Evolutionary conservation across 37 sponge, comb jelly and placozoan genomes (phyloP).

Genomic region (Crambe crambe): DNA sequence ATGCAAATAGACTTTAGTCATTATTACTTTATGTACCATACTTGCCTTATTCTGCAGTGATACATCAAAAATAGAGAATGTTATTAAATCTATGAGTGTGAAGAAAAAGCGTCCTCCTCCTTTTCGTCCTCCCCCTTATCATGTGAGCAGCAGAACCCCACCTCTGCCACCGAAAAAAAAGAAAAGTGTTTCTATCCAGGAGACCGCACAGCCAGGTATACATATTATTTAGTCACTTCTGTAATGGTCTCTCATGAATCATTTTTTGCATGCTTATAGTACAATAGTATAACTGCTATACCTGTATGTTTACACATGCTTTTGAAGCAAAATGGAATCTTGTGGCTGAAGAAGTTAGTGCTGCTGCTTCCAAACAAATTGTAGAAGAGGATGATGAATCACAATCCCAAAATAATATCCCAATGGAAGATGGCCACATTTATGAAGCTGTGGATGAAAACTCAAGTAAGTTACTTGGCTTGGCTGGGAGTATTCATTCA

Average conservation of each 20-base stretch:
- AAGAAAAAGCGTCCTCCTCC: slow-evolving; percentile 39
- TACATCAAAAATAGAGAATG: neutral
- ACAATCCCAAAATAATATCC: neutral
- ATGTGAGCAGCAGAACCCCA: neutral
- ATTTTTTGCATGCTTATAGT: no score
- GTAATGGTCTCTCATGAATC: no score
- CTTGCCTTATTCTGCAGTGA: neutral
- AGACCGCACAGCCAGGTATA: slow-evolving; percentile 9
- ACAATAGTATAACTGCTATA: no score
- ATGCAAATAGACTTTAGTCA: neutral
- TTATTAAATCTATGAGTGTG: neutral
- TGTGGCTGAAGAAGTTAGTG: slow-evolving; percentile 2
- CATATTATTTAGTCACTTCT: no score
- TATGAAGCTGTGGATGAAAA: slow-evolving; percentile 2
- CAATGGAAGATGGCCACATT: neutral
- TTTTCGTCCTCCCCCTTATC: slow-evolving; percentile 15
- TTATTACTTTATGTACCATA: neutral
- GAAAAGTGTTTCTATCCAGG: neutral
- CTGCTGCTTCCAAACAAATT: neutral
- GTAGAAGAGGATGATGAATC: neutral
- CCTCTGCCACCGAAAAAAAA: slow-evolving; percentile 11
- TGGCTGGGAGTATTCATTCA: neutral
- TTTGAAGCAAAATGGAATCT: neutral
- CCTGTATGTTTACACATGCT: neutral
- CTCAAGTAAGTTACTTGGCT: neutral